Base-by-base conservation (phyloP, 1,140 invertebrate species). In the Tyrophagus putrescentiae region DNA sequence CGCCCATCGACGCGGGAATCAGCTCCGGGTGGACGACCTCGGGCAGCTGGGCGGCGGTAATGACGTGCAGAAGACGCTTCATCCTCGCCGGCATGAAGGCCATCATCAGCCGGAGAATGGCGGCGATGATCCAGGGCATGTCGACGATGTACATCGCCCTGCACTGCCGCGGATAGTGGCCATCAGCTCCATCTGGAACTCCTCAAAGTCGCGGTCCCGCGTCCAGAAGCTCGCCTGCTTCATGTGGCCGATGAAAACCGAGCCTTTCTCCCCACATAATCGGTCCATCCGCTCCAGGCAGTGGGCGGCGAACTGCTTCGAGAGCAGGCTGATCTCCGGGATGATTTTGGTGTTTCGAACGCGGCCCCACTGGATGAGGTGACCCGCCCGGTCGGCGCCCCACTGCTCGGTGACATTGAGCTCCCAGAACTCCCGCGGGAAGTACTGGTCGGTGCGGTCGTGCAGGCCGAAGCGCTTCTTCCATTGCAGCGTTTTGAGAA, bases 401-500 rank as follows among this genome's bases (percentile, higher is more conserved):
- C 7, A 48, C 13, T 6, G 7, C 31, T 48, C 6, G 44, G n/a
- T 5, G 25, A 27, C 18, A 29, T 13, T 6, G 6, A 48, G 6
- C 5, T 6, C n/a, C 5, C 7, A n/a, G n/a, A 48, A 48, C 18
- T 48, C 44, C n/a, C n/a, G 5, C 5, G 44, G 44, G 31, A 48
- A 48, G 44, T 48, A 48, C n/a, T n/a, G 44, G n/a, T 48, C 44
- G 6, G 25, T 5, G 44, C 44, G 44, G 13, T 48, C 44, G 18
- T 48, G 44, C 31, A 48, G 7, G n/a, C 44, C 44, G 18, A 48
- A 48, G 13, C 21, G 7, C 18, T 48, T 5, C n/a, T 48, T 48
- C 44, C 44, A 48, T 6, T 48, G 5, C n/a, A 48, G 7, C 23
- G 44, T 29, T n/a, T n/a, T n/a, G 44, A 29, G 13, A 21, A 48